Base-by-base conservation (phyloP, 2,888 invertebrate genomes). In the Geotrupes spiniger region DNA sequence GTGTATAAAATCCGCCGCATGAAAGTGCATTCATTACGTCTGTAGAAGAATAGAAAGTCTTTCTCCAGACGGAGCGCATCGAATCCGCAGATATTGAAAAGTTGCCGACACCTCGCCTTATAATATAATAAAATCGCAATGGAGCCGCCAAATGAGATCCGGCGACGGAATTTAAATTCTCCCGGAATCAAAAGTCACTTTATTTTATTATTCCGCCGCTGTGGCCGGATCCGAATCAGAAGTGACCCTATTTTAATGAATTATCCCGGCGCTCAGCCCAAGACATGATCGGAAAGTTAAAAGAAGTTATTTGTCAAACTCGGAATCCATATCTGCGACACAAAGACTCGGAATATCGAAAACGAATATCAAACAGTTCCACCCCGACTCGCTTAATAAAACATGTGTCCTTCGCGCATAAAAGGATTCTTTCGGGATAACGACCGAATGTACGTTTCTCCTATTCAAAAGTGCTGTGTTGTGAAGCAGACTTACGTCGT, bases 241-340 rank as follows among this genome's bases (percentile, higher is more conserved):
- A 57, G 53, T 60, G 58, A 57, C 53, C 57, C 51, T 51, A 53
- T 61, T 60, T 60, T 60, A 61, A 61, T 60, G 61, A 61, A 61
- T 60, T 59, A 60, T 58, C 52, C 55, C 53, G 47, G 55, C 54
- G 47, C 55, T 57, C 54, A 51, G 46, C 45, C 53, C 37, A 49
- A 40, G 51, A 55, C 60, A 59, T 58, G 61, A 60, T 60, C 58
- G 49, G 61, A 56, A 60, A 60, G 53, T 58, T 58, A 56, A 58
- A 57, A 52, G 52, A 57, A 58, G 56, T 56, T 56, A 59, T 60
- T 61, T 60, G 59, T 59, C 60, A 57, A 59, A 60, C 48, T 54
- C 14, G 33, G 6, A 46, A 33, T 33, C 33, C 33, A 33, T 33
- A 10, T 33, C 33, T 33, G 42, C 17, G 39, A 38, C 38, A 38